Conservation (phyloP, 2,113 vertebrate species). For the Anas platyrhynchos region DNA sequence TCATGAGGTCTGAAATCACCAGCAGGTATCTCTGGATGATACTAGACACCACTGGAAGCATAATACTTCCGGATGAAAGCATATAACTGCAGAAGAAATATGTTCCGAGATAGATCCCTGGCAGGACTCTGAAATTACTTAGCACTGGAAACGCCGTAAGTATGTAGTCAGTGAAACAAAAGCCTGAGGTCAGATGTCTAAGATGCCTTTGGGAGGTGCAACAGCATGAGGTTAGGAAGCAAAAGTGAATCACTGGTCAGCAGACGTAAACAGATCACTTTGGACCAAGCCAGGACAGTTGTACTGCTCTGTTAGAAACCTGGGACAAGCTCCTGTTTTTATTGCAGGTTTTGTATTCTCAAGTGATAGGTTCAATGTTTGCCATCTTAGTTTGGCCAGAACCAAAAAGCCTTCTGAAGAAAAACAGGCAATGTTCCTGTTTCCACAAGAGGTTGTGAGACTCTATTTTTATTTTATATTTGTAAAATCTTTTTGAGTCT, state of each 20-base stretch:
- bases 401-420: background rate
- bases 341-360: background rate
- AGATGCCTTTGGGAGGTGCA: slow-evolving; percentile 57
- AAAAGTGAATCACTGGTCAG: slow-evolving; percentile 59
- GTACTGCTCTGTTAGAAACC: background rate
- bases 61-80: slow-evolving; percentile 66
- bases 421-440: background rate
- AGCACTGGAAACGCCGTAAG: slow-evolving; percentile 14
- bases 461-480: background rate
- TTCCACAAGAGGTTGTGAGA: background rate
- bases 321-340: background rate
- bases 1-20: slow-evolving; percentile 29
- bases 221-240: slow-evolving; percentile 50
- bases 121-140: slow-evolving; percentile 62
- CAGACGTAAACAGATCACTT: background rate
- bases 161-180: slow-evolving; percentile 63
- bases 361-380: background rate
- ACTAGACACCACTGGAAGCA: slow-evolving; percentile 33
- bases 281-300: background rate
- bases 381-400: background rate
- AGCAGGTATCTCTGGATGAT: slow-evolving; percentile 49
- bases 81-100: slow-evolving; percentile 50
- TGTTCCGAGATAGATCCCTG: slow-evolving; percentile 64
- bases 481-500: background rate
- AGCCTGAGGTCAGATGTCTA: slow-evolving; percentile 48